A percentile compares a stretch with the other conserved stretches of the same genome.
phyloP scores from a whole-genome alignment of 2,113 vertebrate genomes.

The Chaetorhynchus papuensis region DNA sequence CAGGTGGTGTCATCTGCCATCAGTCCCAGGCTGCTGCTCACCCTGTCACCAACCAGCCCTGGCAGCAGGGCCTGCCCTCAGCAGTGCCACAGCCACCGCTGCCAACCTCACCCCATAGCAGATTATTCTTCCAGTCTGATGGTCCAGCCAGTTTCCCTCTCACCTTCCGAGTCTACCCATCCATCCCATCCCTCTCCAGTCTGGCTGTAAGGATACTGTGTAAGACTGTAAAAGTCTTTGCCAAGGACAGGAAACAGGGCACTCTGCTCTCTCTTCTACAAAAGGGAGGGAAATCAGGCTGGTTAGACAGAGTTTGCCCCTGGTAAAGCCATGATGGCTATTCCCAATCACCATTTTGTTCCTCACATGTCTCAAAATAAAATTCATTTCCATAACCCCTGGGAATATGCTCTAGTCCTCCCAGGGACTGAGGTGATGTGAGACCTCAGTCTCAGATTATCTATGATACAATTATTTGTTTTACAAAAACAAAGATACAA shows the following conservation, averaged over 20 bases:
- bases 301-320: background rate
- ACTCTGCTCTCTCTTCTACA: background rate
- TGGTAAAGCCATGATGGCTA: background rate
- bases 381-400: background rate
- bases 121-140: background rate
- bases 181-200: background rate
- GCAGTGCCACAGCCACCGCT: background rate
- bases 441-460: background rate
- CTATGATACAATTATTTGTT: background rate
- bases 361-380: background rate
- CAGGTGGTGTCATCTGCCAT: background rate
- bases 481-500: background rate
- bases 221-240: background rate
- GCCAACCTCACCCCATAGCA: background rate
- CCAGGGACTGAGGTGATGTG: rapidly evolving
- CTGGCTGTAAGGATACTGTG: background rate
- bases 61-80: background rate
- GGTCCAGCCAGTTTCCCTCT: background rate
- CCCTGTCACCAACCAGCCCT: background rate
- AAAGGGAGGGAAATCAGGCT: background rate
- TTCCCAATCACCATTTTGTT: background rate
- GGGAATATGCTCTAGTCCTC: background rate
- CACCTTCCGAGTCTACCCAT: background rate
- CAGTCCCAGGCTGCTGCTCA: background rate
- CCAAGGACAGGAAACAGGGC: background rate